Evolutionary conservation across 92 coral and sea anemone species (phyloP), one percentile per base, ranked within the genome.

Genomic region (Micromussa lordhowensis): DNA sequence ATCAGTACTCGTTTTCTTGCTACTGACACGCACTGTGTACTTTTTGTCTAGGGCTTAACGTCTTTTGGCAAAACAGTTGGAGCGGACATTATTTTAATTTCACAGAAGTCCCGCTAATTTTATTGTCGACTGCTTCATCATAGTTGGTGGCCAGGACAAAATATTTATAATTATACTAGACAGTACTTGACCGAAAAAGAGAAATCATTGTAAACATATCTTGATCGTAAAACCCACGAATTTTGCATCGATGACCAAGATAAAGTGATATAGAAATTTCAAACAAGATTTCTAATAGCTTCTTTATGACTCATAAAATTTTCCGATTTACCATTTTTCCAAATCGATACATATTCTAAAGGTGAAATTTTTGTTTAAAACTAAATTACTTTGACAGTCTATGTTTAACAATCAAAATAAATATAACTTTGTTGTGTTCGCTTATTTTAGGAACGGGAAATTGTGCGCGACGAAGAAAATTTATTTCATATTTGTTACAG

Each of bases 71-170:
- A 48, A 38, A 29, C 77, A 76, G 83, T 77, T 22, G 51, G 83
- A 78, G 54, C 21, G 54, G 55, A 29, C 12, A 64, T 44, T 30
- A 49, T 77, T 61, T 68, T 86, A 24, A 77, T 86, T 77, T 77
- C 26, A 77, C 40, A 86, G 66, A 77, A 28, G 54, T 79, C 71
- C 85, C 84, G 83, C 85, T 68, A 84, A 89, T 84, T 63, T 63
- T 75, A 64, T 68, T 53, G 69, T 64, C n/a, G n/a, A 82, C 54
- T 82, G 35, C 40, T 16, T 80, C 53, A 5, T 49, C 78, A 5
- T 22, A 26, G 72, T 77, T 89, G 75, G 79, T 66, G 55, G 38
- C n/a, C 40, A 17, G 31, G 38, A 54, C 87, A 54, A 76, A 84
- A 77, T 88, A 75, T 88, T 88, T 77, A 38, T 78, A 22, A 78